Base-by-base conservation (phyloP, 2,113 vertebrate species). In the cat (Felis catus) region DNA sequence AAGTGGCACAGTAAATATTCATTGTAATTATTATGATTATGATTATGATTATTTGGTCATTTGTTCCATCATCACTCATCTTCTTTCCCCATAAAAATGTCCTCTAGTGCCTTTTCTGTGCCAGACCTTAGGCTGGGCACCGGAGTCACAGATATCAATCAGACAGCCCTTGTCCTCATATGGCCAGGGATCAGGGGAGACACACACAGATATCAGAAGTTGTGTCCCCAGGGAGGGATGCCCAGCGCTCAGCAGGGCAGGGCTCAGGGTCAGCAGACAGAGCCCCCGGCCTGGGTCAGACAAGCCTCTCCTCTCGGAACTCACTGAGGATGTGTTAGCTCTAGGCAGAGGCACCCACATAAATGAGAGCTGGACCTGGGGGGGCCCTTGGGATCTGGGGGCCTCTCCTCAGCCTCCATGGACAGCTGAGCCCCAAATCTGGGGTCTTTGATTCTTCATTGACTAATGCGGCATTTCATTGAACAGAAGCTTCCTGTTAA, bases 401-500 rank as follows among this genome's bases (percentile, higher is more conserved):
- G 36, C 13, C 76, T 94, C 70, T 76, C 39, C n/a, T 73, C 7
- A 81, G 86, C 13, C 66, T 86, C 89, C 71, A 79, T 27, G 81
- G 89, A 63, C 53, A 94, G 68, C 51, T 0, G 45, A 95, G 78
- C 95, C 97, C 94, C 63, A 98, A 98, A 98, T 94, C 95, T 91
- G 97, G 96, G 84, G 87, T 70, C 94, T 99, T 98, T 98, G 98
- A 98, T 98, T 98, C 98, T 98, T 98, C 98, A 98, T 98, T 98
- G 98, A 98, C 98, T 97, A 98, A 97, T 97, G 89, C 95, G 97
- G 97, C 97, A 95, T 98, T 98, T 98, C 98, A 98, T 98, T 98
- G 98, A 99, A 99, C 97, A 99, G 98, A 98, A 99, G 98, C 98
- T 98, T 98, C 97, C 98, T 98, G 96, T 98, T 99, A 99, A 99